Evolutionary conservation across 2,888 invertebrate genomes (phyloP).

Genomic region (Abrostola tripartita): DNA sequence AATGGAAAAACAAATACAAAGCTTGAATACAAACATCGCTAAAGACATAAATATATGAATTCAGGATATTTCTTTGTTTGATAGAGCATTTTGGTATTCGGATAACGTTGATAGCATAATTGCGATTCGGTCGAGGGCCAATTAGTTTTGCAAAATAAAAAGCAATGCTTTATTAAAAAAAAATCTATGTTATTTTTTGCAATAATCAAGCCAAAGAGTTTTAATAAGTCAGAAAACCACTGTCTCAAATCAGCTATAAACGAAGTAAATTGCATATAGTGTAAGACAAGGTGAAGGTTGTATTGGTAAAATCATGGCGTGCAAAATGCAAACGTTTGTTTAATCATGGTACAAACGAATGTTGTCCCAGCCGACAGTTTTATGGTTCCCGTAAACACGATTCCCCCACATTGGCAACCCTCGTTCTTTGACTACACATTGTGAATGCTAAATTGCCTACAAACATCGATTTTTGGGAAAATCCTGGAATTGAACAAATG

Average conservation of each 20-base stretch:
- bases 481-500: conserved; percentile 1
- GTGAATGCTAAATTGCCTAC: conserved; percentile 69
- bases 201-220: conserved; percentile 6
- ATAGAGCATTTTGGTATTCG: background rate
- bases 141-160: background rate
- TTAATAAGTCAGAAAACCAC: conserved; percentile 16
- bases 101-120: conserved; percentile 6
- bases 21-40: conserved; percentile 3
- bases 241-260: conserved; percentile 33
- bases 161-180: background rate
- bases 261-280: conserved; percentile 45
- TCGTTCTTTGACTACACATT: conserved; percentile 54
- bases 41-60: conserved; percentile 5
- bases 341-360: conserved; percentile 49
- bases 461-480: conserved; percentile 66
- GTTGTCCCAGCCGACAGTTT: conserved; percentile 73
- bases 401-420: conserved; percentile 70
- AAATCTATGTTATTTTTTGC: background rate
- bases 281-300: conserved; percentile 50
- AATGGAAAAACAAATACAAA: conserved; percentile 19
- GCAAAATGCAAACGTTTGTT: conserved; percentile 56
- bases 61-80: conserved; percentile 12
- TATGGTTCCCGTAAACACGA: conserved; percentile 75
- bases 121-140: background rate
- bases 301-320: conserved; percentile 38